Conservation (phyloP, 2,113 vertebrate species). For the Notothenia rossii region DNA sequence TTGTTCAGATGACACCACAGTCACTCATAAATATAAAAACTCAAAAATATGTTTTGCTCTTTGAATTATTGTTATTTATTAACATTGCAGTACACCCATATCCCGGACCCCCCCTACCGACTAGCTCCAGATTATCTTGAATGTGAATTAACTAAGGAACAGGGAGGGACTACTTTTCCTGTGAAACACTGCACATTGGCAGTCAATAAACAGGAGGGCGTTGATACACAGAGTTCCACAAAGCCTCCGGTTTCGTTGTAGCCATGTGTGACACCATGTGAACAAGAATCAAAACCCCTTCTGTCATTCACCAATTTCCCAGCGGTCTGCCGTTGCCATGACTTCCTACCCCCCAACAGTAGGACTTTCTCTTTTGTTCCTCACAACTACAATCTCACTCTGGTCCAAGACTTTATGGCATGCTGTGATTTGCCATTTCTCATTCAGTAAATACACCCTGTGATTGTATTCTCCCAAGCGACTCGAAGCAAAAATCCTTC, state of each 20-base stretch:
- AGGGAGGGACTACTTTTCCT: conserved; percentile 4
- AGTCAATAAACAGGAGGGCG: conserved; percentile 40
- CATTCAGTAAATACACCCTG: conserved; percentile 36
- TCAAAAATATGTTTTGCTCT: too few relatives aligned
- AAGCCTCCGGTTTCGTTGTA: conserved; percentile 24
- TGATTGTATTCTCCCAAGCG: conserved; percentile 2
- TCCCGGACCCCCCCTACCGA: not conserved
- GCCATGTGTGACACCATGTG: conserved; percentile 58
- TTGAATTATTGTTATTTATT: too few relatives aligned
- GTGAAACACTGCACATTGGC: conserved; percentile 31
- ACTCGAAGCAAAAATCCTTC: not conserved
- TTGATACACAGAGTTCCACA: conserved; percentile 13
- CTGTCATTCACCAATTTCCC: conserved; percentile 62
- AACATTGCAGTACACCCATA: not conserved
- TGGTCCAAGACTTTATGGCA: conserved; percentile 39
- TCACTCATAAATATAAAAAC: too few relatives aligned
- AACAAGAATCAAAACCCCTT: conserved; percentile 64
- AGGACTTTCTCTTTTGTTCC: conserved; percentile 53
- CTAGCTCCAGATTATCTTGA: conserved; percentile 11
- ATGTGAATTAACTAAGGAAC: conserved; percentile 1
- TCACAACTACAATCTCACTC: conserved; percentile 16
- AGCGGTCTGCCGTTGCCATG: conserved; percentile 65
- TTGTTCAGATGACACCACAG: too few relatives aligned
- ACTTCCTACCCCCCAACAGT: conserved; percentile 50
- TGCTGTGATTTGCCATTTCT: conserved; percentile 60